Percentiles rank a stretch among this genome's conserved stretches.
These are phyloP conservation scores for Rhynchopsitta pachyrhyncha DNA, from an alignment of 2,113 vertebrate species.

Conservation along the genomic window DNA sequence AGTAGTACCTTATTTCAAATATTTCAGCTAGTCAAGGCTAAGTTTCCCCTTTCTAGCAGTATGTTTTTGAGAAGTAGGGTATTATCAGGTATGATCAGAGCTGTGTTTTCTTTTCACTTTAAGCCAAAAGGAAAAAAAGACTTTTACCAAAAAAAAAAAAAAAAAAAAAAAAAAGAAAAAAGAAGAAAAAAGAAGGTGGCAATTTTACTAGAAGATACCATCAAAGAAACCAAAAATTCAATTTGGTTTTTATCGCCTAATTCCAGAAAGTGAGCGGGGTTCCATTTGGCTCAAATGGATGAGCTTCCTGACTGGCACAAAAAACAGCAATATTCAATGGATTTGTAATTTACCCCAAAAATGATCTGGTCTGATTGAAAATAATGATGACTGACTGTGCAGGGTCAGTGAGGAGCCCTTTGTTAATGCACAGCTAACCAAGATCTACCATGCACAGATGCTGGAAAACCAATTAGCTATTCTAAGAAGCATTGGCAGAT, in stretches of 20 bases:
- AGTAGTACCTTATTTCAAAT: neutral
- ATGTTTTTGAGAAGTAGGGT: neutral
- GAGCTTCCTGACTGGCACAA: conserved; percentile 24
- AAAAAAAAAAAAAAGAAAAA: neutral
- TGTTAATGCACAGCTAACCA: conserved; percentile 51
- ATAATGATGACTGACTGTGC: conserved; percentile 24
- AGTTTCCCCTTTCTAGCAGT: neutral
- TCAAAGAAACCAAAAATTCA: conserved; percentile 52
- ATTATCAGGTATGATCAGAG: neutral
- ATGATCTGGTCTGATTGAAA: conserved; percentile 53
- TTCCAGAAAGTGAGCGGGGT: conserved; percentile 21
- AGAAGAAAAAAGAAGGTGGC: conserved; percentile 12
- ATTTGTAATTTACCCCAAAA: conserved; percentile 67
- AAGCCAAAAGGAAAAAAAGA: neutral
- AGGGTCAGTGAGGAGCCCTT: conserved; percentile 3
- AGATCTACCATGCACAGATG: conserved; percentile 38
- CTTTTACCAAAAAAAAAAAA: neutral
- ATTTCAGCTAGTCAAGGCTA: neutral
- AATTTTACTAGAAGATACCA: conserved; percentile 11
- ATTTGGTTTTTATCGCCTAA: conserved; percentile 65
- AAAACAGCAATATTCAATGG: conserved; percentile 43
- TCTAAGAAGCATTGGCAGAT: conserved; percentile 34
- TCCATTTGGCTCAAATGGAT: conserved; percentile 34
- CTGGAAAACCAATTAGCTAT: conserved; percentile 61
- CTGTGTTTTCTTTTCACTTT: conserved; percentile 10